A percentile compares a stretch with the other conserved stretches of the same genome.
Conservation (phyloP, 2,888 invertebrate genomes). For the Nemapogon koenigi region DNA sequence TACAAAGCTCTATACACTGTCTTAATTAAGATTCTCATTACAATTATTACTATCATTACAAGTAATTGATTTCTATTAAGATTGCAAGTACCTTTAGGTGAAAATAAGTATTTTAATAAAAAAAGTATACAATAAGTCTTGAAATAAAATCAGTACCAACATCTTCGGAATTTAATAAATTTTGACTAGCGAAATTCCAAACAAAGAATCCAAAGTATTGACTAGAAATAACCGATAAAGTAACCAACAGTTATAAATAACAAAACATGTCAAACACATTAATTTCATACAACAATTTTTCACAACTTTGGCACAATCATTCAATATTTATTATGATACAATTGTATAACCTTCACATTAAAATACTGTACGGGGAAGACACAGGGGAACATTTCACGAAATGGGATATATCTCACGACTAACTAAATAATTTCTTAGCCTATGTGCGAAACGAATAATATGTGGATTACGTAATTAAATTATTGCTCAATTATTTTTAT, state of each 20-base stretch:
- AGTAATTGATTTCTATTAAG: slow-evolving; percentile 62
- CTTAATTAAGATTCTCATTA: slow-evolving; percentile 51
- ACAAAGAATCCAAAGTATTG: slow-evolving; percentile 23
- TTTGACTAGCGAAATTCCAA: slow-evolving; percentile 49
- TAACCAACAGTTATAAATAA: slow-evolving; percentile 18
- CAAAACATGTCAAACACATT: not conserved
- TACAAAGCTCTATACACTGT: slow-evolving; percentile 64
- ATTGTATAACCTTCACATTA: slow-evolving; percentile 24
- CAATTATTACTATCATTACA: slow-evolving; percentile 30
- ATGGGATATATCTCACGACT: slow-evolving; percentile 50
- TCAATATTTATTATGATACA: slow-evolving; percentile 29
- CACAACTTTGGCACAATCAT: slow-evolving; percentile 58
- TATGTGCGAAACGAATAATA: slow-evolving; percentile 55
- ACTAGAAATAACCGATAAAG: slow-evolving; percentile 46
- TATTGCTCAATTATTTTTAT: slow-evolving; percentile 14
- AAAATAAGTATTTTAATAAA: slow-evolving; percentile 22
- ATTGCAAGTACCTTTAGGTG: slow-evolving; percentile 19
- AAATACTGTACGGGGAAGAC: slow-evolving; percentile 62
- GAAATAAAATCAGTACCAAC: slow-evolving; percentile 19
- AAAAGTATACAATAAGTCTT: not conserved
- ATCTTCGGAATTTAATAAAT: slow-evolving; percentile 45
- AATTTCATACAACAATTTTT: slow-evolving; percentile 29
- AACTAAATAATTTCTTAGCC: slow-evolving; percentile 37
- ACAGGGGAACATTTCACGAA: slow-evolving; percentile 39
- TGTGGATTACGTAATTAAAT: slow-evolving; percentile 34